phyloP scores from a whole-genome alignment of 2,113 vertebrate genomes.

The Philantomba maxwellii region DNA sequence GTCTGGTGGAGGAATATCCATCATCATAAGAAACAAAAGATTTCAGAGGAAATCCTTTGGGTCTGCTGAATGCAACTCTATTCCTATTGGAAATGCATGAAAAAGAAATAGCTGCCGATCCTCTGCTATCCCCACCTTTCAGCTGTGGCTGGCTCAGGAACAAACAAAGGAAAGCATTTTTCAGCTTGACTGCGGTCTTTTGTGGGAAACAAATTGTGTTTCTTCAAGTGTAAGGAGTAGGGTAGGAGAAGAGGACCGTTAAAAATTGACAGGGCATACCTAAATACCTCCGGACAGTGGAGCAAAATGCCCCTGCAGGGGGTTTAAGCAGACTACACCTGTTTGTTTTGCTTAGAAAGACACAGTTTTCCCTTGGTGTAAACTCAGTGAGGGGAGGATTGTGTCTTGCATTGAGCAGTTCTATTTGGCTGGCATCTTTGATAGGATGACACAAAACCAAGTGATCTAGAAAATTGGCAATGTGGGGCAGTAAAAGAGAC shows the following conservation, averaged over 20 bases:
- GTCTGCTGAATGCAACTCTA: neutral
- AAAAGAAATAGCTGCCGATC: neutral
- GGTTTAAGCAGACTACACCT: neutral
- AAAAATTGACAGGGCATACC: neutral
- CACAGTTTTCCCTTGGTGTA: neutral
- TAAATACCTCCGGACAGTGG: neutral
- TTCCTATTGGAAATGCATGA: neutral
- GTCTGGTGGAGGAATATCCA: neutral
- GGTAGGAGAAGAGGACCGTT: neutral
- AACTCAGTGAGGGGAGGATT: neutral
- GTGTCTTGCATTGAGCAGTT: neutral
- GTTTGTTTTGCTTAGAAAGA: neutral
- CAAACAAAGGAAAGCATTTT: neutral
- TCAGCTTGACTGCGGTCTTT: conserved; percentile 16
- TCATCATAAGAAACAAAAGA: neutral
- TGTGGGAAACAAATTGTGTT: neutral
- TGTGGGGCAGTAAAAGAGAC: neutral
- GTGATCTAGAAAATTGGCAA: neutral
- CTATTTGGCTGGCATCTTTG: neutral
- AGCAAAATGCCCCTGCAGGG: neutral
- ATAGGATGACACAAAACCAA: neutral
- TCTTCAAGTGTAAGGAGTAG: neutral
- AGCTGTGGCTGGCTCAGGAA: neutral
- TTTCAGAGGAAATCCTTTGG: neutral
- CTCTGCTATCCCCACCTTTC: neutral